Evolutionary conservation across 2,113 vertebrate species (phyloP).

Genomic region (Lichenostomus cassidix): DNA sequence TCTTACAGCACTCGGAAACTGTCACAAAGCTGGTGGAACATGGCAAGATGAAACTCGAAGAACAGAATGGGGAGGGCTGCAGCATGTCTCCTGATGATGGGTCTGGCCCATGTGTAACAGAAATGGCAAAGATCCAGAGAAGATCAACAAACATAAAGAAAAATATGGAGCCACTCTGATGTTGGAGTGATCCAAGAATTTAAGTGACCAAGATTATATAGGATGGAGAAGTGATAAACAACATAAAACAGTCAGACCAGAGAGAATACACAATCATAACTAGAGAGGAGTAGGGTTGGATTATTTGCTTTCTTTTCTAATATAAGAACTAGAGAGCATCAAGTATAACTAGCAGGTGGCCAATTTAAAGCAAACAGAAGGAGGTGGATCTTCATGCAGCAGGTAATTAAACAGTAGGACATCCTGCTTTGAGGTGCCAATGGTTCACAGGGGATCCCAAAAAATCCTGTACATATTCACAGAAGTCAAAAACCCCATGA

Average conservation of each 20-base stretch:
- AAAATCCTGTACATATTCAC: neutral
- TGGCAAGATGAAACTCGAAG: rapidly evolving
- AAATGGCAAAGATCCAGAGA: neutral
- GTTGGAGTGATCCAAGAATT: neutral
- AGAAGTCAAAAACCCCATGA: neutral
- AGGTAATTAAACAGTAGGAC: neutral
- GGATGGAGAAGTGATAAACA: neutral
- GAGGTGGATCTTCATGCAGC: neutral
- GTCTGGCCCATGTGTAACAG: neutral
- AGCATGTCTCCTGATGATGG: rapidly evolving
- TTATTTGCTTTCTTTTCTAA: neutral
- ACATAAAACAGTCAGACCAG: neutral
- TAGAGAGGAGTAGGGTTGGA: neutral
- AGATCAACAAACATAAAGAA: neutral
- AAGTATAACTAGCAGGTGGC: constrained; percentile 16
- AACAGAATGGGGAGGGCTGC: neutral
- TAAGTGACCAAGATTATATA: neutral
- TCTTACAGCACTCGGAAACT: rapidly evolving
- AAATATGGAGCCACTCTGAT: neutral
- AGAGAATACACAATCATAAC: neutral
- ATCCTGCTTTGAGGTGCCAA: neutral
- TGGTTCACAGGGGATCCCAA: neutral
- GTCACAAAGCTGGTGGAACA: neutral
- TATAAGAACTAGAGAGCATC: neutral
- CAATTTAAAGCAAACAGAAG: neutral